Evolutionary conservation across 2,888 invertebrate species (phyloP).

Genomic region (Lycophotia porphyrea): DNA sequence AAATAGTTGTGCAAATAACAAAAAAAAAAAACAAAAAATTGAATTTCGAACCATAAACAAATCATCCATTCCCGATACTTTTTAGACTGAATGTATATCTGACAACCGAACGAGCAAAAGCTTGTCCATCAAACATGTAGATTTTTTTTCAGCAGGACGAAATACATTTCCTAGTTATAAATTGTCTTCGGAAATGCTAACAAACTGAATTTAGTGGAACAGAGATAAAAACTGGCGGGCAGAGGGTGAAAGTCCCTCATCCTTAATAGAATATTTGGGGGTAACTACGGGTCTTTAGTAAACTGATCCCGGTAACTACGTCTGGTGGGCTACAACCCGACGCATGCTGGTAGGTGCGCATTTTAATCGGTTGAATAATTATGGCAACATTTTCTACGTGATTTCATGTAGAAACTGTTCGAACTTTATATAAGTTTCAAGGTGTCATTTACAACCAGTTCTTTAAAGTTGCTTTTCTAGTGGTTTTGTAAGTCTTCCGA

Average conservation of each 20-base stretch:
- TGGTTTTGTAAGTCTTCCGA: neutral
- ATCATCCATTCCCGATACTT: no score
- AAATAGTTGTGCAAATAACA: no score
- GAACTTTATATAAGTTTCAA: neutral
- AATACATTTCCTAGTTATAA: neutral
- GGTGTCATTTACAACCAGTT: neutral
- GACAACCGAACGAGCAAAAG: neutral
- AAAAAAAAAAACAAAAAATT: no score
- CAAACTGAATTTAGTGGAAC: neutral
- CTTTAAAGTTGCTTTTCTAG: constrained; percentile 4
- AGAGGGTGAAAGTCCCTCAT: neutral
- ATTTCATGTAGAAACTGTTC: constrained; percentile 1
- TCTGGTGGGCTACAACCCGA: neutral
- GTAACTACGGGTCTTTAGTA: no score
- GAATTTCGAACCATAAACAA: no score
- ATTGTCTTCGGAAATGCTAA: neutral
- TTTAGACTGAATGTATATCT: no score
- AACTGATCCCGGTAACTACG: no score
- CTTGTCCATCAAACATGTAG: neutral
- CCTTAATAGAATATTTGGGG: neutral
- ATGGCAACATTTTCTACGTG: neutral
- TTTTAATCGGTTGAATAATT: neutral
- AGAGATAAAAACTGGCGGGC: neutral
- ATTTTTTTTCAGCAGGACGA: no score
- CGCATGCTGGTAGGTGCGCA: neutral